These are phyloP conservation scores for Hipparchia semele DNA, from an alignment of 2,888 invertebrate species.

Conservation along the genomic window DNA sequence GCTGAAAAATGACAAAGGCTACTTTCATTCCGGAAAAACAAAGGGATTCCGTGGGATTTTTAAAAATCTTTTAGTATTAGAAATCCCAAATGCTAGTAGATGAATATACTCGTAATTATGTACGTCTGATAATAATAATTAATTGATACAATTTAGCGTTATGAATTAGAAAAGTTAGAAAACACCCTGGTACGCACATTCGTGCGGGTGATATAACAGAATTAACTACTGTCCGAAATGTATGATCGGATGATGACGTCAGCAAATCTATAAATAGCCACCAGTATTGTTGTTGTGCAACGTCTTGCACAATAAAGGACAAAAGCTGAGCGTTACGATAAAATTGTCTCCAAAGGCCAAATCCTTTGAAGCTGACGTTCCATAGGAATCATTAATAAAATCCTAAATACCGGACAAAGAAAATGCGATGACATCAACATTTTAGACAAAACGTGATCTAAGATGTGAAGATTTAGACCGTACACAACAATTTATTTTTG, in stretches of 20 bases:
- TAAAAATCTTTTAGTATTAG: no score
- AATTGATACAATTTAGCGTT: background rate
- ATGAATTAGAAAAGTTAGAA: background rate
- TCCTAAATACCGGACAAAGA: slow-evolving; percentile 66
- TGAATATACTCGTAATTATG: background rate
- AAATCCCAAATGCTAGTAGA: no score
- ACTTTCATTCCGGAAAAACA: no score
- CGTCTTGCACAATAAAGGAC: slow-evolving; percentile 68
- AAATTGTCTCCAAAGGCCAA: slow-evolving; percentile 68
- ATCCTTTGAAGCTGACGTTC: slow-evolving; percentile 65
- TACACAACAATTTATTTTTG: background rate
- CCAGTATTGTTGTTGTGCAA: slow-evolving; percentile 74
- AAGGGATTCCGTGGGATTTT: no score
- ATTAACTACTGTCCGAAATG: slow-evolving; percentile 70
- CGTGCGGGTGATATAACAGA: slow-evolving; percentile 54
- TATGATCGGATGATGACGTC: slow-evolving; percentile 72
- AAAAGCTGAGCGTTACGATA: slow-evolving; percentile 70
- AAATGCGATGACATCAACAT: slow-evolving; percentile 48
- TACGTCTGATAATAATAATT: background rate
- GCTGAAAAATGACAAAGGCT: no score
- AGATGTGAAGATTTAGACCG: slow-evolving; percentile 15
- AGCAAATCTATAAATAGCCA: slow-evolving; percentile 58
- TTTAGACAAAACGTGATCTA: slow-evolving; percentile 40
- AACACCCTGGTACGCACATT: slow-evolving; percentile 58
- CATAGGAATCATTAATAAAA: slow-evolving; percentile 70